Conservation (phyloP, 2,113 vertebrate genomes). For the Zapus hudsonius region DNA sequence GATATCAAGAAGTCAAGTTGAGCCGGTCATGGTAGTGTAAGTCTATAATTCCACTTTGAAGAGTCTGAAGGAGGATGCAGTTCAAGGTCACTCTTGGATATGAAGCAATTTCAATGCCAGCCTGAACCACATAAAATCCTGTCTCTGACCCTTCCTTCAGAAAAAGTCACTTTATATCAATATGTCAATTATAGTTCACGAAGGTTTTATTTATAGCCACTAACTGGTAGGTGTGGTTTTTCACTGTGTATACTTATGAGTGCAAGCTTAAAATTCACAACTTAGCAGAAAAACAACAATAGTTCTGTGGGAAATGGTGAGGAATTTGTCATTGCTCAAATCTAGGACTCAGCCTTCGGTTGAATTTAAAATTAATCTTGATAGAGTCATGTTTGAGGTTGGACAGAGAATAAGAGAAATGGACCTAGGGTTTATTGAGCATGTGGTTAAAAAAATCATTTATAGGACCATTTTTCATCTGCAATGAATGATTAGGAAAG, state of each 20-base stretch:
- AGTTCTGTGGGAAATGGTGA: neutral
- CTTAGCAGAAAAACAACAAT: slow-evolving; percentile 2
- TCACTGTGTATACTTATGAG: neutral
- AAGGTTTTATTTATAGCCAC: neutral
- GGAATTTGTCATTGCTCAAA: slow-evolving; percentile 50
- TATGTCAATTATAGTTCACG: neutral
- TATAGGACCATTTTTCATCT: slow-evolving; percentile 70
- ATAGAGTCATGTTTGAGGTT: slow-evolving; percentile 26
- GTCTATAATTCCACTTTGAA: neutral
- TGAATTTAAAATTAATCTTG: slow-evolving; percentile 72
- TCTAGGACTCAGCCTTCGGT: slow-evolving; percentile 51
- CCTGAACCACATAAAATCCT: neutral
- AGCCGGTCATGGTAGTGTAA: neutral
- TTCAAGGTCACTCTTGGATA: neutral
- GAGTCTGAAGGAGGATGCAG: neutral
- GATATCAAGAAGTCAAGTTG: neutral
- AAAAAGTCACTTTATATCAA: neutral
- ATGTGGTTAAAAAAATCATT: slow-evolving; percentile 49
- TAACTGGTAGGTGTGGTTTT: neutral
- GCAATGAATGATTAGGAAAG: slow-evolving; percentile 60
- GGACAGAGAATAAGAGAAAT: slow-evolving; percentile 44
- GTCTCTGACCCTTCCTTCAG: neutral
- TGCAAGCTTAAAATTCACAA: slow-evolving; percentile 22
- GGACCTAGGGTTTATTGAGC: neutral
- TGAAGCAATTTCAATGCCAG: neutral